A percentile compares a stretch with the other conserved stretches of the same genome.
phyloP scores from a whole-genome alignment of 2,888 invertebrate species.

The Mamestra brassicae region DNA sequence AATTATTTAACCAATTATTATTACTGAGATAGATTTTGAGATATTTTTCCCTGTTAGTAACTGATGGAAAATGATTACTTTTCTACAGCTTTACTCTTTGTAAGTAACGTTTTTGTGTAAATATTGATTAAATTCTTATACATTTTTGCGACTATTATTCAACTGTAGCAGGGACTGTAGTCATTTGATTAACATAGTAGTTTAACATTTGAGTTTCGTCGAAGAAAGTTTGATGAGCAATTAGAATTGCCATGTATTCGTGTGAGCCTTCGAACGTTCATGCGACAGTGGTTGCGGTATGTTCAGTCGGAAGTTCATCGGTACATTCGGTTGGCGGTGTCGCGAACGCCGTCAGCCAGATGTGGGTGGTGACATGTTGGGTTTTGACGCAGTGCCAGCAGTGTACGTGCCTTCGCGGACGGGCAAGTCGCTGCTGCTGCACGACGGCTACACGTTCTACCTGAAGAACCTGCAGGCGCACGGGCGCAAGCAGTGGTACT shows the following conservation, averaged over 20 bases:
- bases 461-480: slow-evolving; percentile 88
- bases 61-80: slow-evolving; percentile 26
- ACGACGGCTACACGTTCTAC: slow-evolving; percentile 88
- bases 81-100: slow-evolving; percentile 57
- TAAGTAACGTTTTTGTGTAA: slow-evolving; percentile 42
- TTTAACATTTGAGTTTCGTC: slow-evolving; percentile 39
- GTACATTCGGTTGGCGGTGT: slow-evolving; percentile 59
- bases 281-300: slow-evolving; percentile 44
- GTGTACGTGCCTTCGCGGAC: slow-evolving; percentile 89
- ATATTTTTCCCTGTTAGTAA: slow-evolving; percentile 36
- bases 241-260: slow-evolving; percentile 52
- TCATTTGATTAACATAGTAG: slow-evolving; percentile 43
- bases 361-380: slow-evolving; percentile 67
- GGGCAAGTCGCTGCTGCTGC: slow-evolving; percentile 87
- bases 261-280: slow-evolving; percentile 40
- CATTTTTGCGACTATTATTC: slow-evolving; percentile 56
- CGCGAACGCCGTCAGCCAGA: slow-evolving; percentile 60
- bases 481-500: slow-evolving; percentile 89
- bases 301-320: slow-evolving; percentile 58
- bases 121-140: slow-evolving; percentile 59
- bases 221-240: slow-evolving; percentile 39
- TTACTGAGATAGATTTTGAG: slow-evolving; percentile 41
- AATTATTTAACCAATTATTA: slow-evolving; percentile 10
- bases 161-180: slow-evolving; percentile 36
- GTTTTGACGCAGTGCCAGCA: slow-evolving; percentile 83